Evolutionary conservation across 1,140 invertebrate species (phyloP), one percentile per base, ranked within the genome.

Genomic region (Teleopsis dalmanni): DNA sequence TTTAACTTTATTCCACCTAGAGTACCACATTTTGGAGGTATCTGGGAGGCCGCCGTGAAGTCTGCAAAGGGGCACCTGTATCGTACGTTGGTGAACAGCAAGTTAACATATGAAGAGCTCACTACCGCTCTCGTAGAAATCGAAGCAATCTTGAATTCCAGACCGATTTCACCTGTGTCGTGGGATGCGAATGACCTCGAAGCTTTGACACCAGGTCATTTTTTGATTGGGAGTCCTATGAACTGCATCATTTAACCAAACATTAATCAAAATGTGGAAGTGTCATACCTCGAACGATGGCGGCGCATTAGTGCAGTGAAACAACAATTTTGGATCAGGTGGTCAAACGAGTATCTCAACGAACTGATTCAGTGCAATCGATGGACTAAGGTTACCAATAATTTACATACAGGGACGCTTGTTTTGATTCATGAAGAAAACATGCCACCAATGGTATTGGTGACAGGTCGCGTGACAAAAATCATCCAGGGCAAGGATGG

Each of bases 91-190:
- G n/a, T n/a, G n/a, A n/a, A n/a, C n/a, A n/a, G n/a, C n/a, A n/a
- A n/a, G n/a, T n/a, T n/a, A 11, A 58, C 55, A 1, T 58, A 49
- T 50, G 63, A 69, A 51, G 60, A 68, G 49, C 34, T 61, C 2
- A 19, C 8, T 8, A 67, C 60, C 0, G 11, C 62, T 0, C 47
- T 61, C 9, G n/a, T 40, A 0, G 48, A 51, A 19, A 56, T 65
- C 13, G 62, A 67, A 50, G 55, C 54, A 4, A 22, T 52, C 10
- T 31, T 62, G 4, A 66, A 64, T 48, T 62, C 58, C 1, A 42
- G 57, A 10, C 57, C 60, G 9, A 18, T 60, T 36, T 50, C 38
- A 18, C 37, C 52, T 1, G 38, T 51, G 23, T 18, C 60, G 45
- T n/a, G n/a, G n/a, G n/a, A n/a, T n/a, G 51, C 58, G 4, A 46